phyloP scores from a whole-genome alignment of 2,797 vertebrate species.

The Sebastolobus altivelis region DNA sequence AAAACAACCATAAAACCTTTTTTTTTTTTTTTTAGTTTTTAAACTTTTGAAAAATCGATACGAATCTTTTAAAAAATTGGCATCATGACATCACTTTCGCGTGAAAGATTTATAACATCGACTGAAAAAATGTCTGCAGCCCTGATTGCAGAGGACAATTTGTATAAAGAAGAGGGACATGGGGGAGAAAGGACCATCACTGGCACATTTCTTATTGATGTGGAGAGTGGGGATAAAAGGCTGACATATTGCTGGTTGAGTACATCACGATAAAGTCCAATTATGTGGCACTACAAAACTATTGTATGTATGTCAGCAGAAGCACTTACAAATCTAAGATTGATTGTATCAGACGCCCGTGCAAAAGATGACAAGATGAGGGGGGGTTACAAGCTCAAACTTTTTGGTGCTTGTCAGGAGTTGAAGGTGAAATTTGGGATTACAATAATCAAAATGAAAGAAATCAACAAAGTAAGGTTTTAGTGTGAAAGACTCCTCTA shows the following conservation, averaged over 20 bases:
- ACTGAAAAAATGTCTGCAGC: slow-evolving; percentile 18
- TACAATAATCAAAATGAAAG: neutral
- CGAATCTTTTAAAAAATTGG: neutral
- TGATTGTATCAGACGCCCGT: neutral
- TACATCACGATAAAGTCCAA: slow-evolving; percentile 34
- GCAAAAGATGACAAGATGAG: neutral
- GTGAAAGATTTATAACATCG: slow-evolving; percentile 18
- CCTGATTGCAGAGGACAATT: slow-evolving; percentile 29
- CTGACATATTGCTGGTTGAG: slow-evolving; percentile 16
- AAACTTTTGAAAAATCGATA: neutral
- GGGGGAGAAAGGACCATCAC: slow-evolving; percentile 13
- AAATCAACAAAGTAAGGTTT: too few relatives aligned
- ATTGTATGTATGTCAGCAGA: neutral
- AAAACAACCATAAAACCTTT: neutral
- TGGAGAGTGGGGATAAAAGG: slow-evolving; percentile 24
- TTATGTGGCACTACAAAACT: slow-evolving; percentile 18
- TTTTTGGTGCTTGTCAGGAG: neutral
- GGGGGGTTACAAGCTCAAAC: neutral
- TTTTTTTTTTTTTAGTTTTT: neutral
- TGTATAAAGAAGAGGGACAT: slow-evolving; percentile 14
- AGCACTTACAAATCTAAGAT: neutral
- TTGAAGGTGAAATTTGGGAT: neutral
- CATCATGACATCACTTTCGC: slow-evolving; percentile 9
- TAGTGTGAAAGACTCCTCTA: too few relatives aligned
- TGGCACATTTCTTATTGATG: slow-evolving; percentile 38